Conservation (phyloP, 2,888 invertebrate species). For the Himalopsyche kuldschensis region DNA sequence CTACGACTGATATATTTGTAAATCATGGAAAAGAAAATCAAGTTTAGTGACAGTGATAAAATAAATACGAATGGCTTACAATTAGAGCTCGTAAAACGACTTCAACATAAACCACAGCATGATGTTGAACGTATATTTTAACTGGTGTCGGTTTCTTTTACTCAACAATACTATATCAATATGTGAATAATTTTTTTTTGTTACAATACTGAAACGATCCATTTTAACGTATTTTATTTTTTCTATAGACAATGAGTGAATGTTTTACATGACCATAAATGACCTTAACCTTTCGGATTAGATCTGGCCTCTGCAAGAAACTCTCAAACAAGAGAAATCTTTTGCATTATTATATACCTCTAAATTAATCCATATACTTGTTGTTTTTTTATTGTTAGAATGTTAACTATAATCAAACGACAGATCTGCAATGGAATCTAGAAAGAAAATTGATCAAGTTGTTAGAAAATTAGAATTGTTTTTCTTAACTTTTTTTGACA, state of each 20-base stretch:
- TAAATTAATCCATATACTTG: background rate
- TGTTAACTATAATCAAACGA: too few relatives aligned
- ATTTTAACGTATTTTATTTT: background rate
- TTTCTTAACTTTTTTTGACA: too few relatives aligned
- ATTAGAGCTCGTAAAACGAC: too few relatives aligned
- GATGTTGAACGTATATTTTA: too few relatives aligned
- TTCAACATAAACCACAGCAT: too few relatives aligned
- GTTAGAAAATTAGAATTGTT: too few relatives aligned
- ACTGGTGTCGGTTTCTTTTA: background rate
- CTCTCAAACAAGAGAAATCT: conserved; percentile 17
- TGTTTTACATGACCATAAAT: conserved; percentile 12
- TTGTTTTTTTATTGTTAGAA: background rate
- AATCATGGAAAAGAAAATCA: too few relatives aligned
- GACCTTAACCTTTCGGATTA: conserved; percentile 8
- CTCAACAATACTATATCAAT: background rate
- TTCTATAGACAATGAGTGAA: conserved; percentile 16
- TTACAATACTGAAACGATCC: background rate
- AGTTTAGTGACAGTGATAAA: too few relatives aligned
- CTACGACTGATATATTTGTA: too few relatives aligned
- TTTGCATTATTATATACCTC: conserved; percentile 3
- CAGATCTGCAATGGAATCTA: too few relatives aligned
- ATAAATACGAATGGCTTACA: too few relatives aligned
- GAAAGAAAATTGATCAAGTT: too few relatives aligned
- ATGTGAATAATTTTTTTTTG: background rate
- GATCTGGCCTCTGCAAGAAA: conserved; percentile 9